A percentile compares a stretch with the other conserved stretches of the same genome.
Evolutionary conservation across 1,140 invertebrate genomes (phyloP).

Genomic region (Cydia fagiglandana): DNA sequence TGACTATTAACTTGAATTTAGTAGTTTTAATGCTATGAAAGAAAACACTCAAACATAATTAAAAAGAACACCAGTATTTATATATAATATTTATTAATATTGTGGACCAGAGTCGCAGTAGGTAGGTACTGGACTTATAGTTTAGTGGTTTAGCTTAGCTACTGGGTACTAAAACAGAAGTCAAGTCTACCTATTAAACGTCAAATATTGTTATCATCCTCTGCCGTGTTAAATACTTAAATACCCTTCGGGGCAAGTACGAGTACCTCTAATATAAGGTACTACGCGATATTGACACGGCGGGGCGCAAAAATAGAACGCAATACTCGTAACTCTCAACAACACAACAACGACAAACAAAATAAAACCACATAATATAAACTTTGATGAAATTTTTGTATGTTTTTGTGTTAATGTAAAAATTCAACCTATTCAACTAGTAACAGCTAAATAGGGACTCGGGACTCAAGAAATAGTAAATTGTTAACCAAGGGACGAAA

Average conservation of each 20-base stretch:
- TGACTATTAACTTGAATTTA: no score
- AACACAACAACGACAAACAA: conserved; percentile 45
- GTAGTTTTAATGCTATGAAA: no score
- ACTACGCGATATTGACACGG: conserved; percentile 45
- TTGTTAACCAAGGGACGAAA: no score
- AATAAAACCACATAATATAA: background rate
- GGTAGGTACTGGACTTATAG: no score
- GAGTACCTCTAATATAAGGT: conserved; percentile 41
- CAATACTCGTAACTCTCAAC: conserved; percentile 42
- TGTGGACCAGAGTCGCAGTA: no score
- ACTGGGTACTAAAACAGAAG: no score
- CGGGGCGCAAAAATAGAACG: conserved; percentile 39
- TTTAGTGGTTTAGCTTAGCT: no score
- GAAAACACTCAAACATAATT: no score
- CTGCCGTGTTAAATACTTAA: conserved; percentile 20
- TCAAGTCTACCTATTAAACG: background rate
- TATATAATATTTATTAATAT: no score
- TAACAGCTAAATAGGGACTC: no score
- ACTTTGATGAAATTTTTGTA: conserved; percentile 31
- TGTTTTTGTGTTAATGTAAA: conserved; percentile 25
- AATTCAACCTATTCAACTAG: background rate
- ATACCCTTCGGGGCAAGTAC: background rate
- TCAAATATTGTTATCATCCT: background rate
- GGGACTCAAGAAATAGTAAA: no score
- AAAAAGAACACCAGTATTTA: no score